Percentiles rank a stretch among this genome's conserved stretches.
These are phyloP conservation scores for Carassius gibelio DNA, from an alignment of 2,113 vertebrate genomes.

Conservation along the genomic window DNA sequence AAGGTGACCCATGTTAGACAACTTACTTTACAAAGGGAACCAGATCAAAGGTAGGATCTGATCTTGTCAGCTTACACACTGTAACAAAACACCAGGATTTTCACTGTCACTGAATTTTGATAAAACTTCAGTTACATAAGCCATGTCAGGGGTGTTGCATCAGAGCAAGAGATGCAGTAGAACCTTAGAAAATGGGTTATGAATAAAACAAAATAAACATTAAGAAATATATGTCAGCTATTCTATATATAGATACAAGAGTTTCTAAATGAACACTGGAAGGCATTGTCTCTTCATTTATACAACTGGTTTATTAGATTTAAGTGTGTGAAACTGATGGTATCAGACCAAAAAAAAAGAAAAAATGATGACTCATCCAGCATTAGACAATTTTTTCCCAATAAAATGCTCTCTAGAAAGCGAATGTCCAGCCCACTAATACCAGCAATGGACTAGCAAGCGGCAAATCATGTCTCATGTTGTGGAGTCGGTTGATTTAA, in stretches of 20 bases:
- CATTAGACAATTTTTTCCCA: background rate
- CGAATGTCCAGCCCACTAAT: too few relatives aligned
- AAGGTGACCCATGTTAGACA: constrained; percentile 26
- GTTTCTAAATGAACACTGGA: background rate
- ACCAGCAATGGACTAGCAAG: too few relatives aligned
- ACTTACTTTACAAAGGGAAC: constrained; percentile 11
- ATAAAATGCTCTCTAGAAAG: too few relatives aligned
- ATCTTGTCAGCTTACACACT: background rate
- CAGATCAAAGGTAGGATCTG: constrained; percentile 20
- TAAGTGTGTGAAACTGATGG: background rate
- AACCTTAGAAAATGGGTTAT: background rate
- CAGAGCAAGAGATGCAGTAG: background rate
- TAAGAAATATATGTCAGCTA: too few relatives aligned
- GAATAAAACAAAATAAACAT: background rate
- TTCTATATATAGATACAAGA: background rate
- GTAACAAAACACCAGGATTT: background rate
- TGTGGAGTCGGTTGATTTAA: too few relatives aligned
- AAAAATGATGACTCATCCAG: background rate
- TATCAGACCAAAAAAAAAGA: background rate
- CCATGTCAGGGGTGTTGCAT: background rate
- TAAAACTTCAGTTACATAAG: constrained; percentile 5
- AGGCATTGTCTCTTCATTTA: background rate
- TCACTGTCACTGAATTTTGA: background rate
- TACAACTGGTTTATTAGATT: background rate
- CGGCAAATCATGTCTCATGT: too few relatives aligned